These are phyloP conservation scores for Drosophila glabriapex DNA, from an alignment of 2,888 invertebrate genomes.

Conservation along the genomic window DNA sequence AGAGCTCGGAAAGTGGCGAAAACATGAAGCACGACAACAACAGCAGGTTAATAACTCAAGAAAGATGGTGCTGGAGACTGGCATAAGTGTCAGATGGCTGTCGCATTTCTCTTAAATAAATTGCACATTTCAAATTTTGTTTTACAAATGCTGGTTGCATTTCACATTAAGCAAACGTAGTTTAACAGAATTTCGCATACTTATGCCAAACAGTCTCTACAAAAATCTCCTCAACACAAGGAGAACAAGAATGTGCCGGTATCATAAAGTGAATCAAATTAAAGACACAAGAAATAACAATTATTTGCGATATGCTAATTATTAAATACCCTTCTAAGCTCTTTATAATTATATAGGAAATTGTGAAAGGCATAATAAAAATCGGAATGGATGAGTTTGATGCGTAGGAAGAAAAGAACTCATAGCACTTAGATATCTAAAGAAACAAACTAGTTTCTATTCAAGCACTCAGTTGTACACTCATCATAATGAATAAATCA, in stretches of 20 bases:
- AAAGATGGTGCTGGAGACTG: constrained; percentile 2
- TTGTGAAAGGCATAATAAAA: not conserved
- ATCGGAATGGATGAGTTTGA: not conserved
- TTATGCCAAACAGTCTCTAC: constrained; percentile 6
- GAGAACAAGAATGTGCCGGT: constrained; percentile 37
- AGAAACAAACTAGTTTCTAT: not conserved
- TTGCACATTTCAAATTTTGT: constrained; percentile 18
- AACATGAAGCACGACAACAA: constrained; percentile 15
- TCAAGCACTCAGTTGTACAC: not conserved
- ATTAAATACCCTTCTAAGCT: not conserved
- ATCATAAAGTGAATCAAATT: constrained; percentile 23
- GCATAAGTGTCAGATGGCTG: constrained; percentile 44
- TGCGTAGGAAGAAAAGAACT: not conserved
- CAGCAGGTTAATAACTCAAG: constrained; percentile 20
- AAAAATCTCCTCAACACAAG: not conserved
- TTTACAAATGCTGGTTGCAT: not conserved
- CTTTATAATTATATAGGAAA: not conserved
- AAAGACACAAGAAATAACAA: not conserved
- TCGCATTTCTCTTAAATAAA: constrained; percentile 28
- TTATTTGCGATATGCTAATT: not conserved
- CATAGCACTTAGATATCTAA: not conserved
- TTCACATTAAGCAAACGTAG: not conserved
- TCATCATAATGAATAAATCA: not conserved
- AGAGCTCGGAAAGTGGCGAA: constrained; percentile 33
- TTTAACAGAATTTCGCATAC: constrained; percentile 6